Conservation (phyloP, 2,888 invertebrate species). For the Mamestra brassicae region DNA sequence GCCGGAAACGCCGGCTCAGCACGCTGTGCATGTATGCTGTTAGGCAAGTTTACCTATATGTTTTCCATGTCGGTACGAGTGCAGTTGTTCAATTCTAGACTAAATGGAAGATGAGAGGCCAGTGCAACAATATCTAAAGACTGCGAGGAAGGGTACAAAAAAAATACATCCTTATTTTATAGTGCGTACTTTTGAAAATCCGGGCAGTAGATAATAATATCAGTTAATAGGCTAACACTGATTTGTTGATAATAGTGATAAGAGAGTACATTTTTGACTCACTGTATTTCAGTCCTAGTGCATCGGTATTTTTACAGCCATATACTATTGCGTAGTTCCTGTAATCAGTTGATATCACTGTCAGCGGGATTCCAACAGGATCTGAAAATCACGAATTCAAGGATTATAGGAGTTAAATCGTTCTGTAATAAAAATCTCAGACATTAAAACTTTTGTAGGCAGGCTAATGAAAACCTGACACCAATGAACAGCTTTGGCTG, state of each 20-base stretch:
- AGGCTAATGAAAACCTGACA: background rate
- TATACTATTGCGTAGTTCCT: conserved; percentile 82
- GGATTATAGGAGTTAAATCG: background rate
- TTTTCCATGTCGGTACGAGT: too few relatives aligned
- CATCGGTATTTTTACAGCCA: conserved; percentile 79
- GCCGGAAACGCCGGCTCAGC: too few relatives aligned
- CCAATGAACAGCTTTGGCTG: background rate
- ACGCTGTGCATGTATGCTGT: too few relatives aligned
- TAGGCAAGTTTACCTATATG: too few relatives aligned
- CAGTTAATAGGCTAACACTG: background rate
- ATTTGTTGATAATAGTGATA: background rate
- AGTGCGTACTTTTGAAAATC: background rate
- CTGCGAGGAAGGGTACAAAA: too few relatives aligned
- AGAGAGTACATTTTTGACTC: conserved; percentile 65
- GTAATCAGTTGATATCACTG: conserved; percentile 84
- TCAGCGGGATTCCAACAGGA: conserved; percentile 83
- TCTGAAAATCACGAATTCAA: conserved; percentile 72
- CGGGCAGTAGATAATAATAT: background rate
- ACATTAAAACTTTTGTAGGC: background rate
- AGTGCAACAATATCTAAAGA: background rate
- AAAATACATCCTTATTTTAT: background rate
- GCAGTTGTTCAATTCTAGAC: too few relatives aligned
- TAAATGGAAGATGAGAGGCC: background rate
- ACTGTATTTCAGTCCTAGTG: conserved; percentile 81
- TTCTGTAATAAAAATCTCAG: background rate